These are phyloP conservation scores for Scatophagus argus DNA, from an alignment of 2,113 vertebrate species.

Conservation along the genomic window DNA sequence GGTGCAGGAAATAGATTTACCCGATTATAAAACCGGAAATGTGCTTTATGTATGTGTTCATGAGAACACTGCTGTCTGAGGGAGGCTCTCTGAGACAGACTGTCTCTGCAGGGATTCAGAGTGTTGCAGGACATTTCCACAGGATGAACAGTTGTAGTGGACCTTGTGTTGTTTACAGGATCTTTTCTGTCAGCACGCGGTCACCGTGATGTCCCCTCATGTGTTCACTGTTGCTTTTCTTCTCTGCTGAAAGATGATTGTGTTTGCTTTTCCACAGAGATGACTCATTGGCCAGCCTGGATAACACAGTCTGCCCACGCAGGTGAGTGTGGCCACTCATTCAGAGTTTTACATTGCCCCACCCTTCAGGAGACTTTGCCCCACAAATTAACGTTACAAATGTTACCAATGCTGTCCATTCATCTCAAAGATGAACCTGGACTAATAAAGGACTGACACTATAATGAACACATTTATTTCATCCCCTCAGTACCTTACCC, in stretches of 20 bases:
- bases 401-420: neutral
- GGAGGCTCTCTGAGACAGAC: constrained; percentile 7
- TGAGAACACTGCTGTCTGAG: neutral
- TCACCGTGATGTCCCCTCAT: neutral
- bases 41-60: neutral
- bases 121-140: constrained; percentile 59
- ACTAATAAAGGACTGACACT: neutral
- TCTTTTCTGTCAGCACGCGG: constrained; percentile 23
- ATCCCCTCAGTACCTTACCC: constrained; percentile 71
- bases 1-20: neutral
- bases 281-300: constrained; percentile 60
- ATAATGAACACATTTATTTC: neutral
- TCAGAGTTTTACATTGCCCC: neutral
- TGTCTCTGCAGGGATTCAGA: neutral
- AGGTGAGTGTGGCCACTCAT: constrained; percentile 71
- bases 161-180: constrained; percentile 20
- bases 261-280: constrained; percentile 72
- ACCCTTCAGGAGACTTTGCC: neutral
- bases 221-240: neutral
- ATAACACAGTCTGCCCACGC: constrained; percentile 59
- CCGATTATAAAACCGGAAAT: neutral
- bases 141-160: constrained; percentile 24
- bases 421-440: neutral
- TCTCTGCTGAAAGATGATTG: constrained; percentile 4
- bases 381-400: neutral